Conservation (phyloP, 2,797 vertebrate species). For the Urosaurus nigricauda region DNA sequence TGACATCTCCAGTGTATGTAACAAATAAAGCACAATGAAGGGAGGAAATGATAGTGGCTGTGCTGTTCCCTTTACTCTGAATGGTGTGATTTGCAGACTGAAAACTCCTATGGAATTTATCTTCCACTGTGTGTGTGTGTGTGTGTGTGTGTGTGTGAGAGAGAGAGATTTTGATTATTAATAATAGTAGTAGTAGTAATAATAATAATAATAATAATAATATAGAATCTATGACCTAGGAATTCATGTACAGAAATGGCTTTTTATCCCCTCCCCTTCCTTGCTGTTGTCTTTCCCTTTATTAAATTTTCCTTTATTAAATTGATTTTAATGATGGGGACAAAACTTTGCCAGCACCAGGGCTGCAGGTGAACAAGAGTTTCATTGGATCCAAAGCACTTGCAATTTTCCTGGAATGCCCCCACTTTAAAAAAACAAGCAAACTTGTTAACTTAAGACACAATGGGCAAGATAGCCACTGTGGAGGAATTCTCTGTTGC, state of each 20-base stretch:
- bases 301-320: background rate
- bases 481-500: background rate
- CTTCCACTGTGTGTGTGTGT: too few relatives aligned
- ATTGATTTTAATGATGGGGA: background rate
- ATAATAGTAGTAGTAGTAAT: too few relatives aligned
- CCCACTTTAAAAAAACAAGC: background rate
- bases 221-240: background rate
- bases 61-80: background rate
- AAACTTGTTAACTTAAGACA: background rate
- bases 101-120: background rate
- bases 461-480: background rate
- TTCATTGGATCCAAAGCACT: too few relatives aligned
- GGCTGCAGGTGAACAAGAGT: too few relatives aligned
- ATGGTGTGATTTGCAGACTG: background rate
- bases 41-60: too few relatives aligned
- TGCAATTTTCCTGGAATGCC: background rate
- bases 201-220: too few relatives aligned
- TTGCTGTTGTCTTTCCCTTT: background rate
- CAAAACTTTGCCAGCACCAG: background rate
- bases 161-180: too few relatives aligned
- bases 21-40: background rate
- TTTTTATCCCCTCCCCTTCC: background rate
- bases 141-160: too few relatives aligned
- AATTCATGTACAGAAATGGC: background rate
- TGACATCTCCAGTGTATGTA: background rate